These are phyloP conservation scores for Mythimna impura DNA, from an alignment of 2,888 invertebrate species.

Conservation along the genomic window DNA sequence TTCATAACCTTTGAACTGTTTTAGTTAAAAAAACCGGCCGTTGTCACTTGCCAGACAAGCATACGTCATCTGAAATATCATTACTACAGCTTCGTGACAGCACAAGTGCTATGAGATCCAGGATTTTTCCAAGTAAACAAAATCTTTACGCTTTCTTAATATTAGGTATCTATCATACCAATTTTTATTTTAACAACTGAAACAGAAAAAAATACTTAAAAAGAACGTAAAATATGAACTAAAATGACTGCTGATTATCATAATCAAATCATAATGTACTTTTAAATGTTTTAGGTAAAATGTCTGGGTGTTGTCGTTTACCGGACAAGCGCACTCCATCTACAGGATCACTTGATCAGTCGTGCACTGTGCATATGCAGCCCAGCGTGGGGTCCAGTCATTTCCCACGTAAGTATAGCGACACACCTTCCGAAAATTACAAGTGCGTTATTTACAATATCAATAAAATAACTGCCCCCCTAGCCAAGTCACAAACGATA, in stretches of 20 bases:
- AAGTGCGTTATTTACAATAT: not conserved
- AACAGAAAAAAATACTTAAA: not conserved
- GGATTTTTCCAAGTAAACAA: not conserved
- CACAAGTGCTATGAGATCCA: not conserved
- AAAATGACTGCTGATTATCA: no score
- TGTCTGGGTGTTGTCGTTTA: no score
- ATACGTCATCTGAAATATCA: not conserved
- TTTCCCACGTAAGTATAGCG: slow-evolving; percentile 6
- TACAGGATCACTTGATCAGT: not conserved
- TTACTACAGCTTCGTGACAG: not conserved
- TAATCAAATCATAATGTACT: not conserved
- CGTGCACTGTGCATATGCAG: no score
- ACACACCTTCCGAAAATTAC: not conserved
- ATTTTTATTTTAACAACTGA: not conserved
- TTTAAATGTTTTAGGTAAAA: slow-evolving; percentile 2
- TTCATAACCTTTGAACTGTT: not conserved
- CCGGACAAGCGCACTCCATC: not conserved
- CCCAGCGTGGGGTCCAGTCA: not conserved
- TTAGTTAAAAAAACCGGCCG: not conserved
- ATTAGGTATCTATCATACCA: no score
- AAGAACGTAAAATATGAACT: not conserved
- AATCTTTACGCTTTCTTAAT: no score
- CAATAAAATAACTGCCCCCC: not conserved
- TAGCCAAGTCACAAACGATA: no score
- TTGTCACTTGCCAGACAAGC: not conserved